Evolutionary conservation across 1,140 invertebrate genomes (phyloP).

Genomic region (Hycleus phaleratus): DNA sequence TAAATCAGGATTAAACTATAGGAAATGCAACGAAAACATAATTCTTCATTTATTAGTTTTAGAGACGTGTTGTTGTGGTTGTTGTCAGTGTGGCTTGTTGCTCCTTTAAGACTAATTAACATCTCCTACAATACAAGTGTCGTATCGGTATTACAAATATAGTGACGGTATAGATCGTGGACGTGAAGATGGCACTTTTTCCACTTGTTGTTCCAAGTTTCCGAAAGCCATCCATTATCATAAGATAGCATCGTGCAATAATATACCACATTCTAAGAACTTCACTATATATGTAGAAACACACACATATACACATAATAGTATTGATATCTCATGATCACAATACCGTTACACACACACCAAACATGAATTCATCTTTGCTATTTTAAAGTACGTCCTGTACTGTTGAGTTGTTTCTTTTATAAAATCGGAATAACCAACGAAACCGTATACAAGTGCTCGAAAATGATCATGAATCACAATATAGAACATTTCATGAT

Average conservation of each 20-base stretch:
- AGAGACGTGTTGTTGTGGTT: neutral
- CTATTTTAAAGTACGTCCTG: no score
- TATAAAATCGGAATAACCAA: no score
- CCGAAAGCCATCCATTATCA: slow-evolving; percentile 25
- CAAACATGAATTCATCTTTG: slow-evolving; percentile 19
- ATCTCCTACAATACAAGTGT: slow-evolving; percentile 3
- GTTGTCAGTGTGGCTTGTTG: neutral
- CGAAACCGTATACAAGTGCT: no score
- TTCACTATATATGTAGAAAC: slow-evolving; percentile 1
- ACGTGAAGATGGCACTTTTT: neutral
- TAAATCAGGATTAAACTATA: slow-evolving; percentile 10
- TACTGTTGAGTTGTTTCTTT: no score
- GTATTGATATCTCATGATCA: slow-evolving; percentile 23
- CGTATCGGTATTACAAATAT: neutral
- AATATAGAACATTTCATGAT: no score
- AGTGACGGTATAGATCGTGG: no score
- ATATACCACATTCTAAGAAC: slow-evolving; percentile 20
- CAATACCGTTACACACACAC: slow-evolving; percentile 19
- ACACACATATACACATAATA: neutral
- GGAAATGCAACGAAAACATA: neutral
- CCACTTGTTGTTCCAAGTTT: slow-evolving; percentile 14
- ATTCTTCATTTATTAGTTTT: no score
- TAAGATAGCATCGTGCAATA: slow-evolving; percentile 19
- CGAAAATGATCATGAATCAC: no score
- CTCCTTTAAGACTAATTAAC: neutral